phyloP scores from a whole-genome alignment of 2,797 vertebrate genomes.

The Hemibagrus guttatus region DNA sequence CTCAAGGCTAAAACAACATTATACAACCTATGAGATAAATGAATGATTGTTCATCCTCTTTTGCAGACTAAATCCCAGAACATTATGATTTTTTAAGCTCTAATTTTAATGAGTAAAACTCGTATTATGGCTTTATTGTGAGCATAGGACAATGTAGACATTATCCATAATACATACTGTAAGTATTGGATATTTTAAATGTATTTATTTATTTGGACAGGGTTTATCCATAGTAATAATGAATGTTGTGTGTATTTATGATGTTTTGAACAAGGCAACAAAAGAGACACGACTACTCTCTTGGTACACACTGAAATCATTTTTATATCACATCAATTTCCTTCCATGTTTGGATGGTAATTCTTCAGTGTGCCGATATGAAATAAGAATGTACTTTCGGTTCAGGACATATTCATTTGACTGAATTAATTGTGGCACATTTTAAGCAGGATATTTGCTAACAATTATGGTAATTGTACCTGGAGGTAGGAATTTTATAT shows the following conservation, averaged over 20 bases:
- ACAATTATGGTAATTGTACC: constrained; percentile 77
- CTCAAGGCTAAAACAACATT: neutral
- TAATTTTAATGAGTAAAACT: neutral
- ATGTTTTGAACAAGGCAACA: constrained; percentile 39
- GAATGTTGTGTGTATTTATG: neutral
- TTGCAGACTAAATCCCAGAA: neutral
- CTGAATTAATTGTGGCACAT: constrained; percentile 74
- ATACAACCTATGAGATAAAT: neutral
- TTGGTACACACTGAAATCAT: constrained; percentile 62
- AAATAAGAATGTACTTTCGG: constrained; percentile 66
- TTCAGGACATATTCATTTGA: constrained; percentile 69
- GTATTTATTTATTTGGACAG: neutral
- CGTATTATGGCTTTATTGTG: neutral
- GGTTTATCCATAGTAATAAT: neutral
- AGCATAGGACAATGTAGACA: neutral
- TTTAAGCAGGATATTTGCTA: constrained; percentile 76
- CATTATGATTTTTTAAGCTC: neutral
- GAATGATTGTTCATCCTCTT: neutral
- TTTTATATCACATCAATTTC: constrained; percentile 61
- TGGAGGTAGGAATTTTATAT: constrained; percentile 74
- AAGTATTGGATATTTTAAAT: neutral
- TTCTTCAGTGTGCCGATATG: constrained; percentile 69
- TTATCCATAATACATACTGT: neutral
- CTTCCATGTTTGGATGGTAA: constrained; percentile 68
- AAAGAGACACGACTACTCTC: constrained; percentile 59